phyloP scores from a whole-genome alignment of 2,797 vertebrate genomes.

The Melanotaenia pygmaea region DNA sequence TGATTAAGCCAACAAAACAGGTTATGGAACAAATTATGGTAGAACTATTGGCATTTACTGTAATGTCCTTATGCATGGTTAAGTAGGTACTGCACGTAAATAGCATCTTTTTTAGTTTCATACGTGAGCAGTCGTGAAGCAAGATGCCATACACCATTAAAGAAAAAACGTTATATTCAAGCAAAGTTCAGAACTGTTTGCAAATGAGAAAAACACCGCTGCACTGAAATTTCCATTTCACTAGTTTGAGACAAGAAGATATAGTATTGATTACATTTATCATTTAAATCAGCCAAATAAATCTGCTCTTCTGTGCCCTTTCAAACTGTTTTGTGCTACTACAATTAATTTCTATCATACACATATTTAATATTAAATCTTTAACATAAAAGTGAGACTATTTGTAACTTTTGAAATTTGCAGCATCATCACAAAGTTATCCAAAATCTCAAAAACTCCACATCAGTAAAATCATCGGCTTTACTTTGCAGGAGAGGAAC shows the following conservation, averaged over 20 bases:
- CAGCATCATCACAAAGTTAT: not conserved
- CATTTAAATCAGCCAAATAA: not conserved
- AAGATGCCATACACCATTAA: not conserved
- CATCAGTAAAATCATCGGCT: not conserved
- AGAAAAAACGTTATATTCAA: not conserved
- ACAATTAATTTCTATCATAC: not conserved
- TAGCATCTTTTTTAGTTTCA: not conserved
- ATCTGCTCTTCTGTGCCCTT: not conserved
- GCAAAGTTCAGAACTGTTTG: not conserved
- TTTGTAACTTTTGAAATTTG: not conserved
- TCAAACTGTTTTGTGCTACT: not conserved
- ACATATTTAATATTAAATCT: not conserved
- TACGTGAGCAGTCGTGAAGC: not conserved
- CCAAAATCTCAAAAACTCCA: not conserved
- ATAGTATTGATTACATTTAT: not conserved
- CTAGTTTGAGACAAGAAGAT: too few species aligned
- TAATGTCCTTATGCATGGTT: not conserved
- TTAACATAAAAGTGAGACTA: not conserved
- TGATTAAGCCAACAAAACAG: not conserved
- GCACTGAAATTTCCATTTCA: not conserved
- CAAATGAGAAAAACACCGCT: not conserved
- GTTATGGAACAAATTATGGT: not conserved
- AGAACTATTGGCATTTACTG: not conserved
- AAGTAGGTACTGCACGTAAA: not conserved
- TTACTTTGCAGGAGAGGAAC: not conserved